Evolutionary conservation across 2,888 invertebrate genomes (phyloP).

Genomic region (Auanema sp.): DNA sequence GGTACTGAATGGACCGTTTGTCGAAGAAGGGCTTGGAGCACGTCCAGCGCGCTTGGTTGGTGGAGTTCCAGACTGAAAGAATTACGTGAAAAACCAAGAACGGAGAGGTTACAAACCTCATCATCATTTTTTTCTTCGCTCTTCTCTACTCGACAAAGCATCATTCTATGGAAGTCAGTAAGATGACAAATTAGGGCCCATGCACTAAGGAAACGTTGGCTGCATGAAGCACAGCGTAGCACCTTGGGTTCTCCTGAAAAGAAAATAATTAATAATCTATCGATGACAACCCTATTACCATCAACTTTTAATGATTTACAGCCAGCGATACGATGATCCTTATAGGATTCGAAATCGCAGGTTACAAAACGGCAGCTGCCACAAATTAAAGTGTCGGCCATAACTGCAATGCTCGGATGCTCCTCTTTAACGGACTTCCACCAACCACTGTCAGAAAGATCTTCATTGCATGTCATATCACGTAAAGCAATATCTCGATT

Average conservation of each 20-base stretch:
- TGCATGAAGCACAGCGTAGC: conserved; percentile 53
- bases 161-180: conserved; percentile 55
- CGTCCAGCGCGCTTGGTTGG: not conserved
- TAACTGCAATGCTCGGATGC: conserved; percentile 17
- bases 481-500: conserved; percentile 29
- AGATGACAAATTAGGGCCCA: conserved; percentile 56
- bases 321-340: conserved; percentile 72
- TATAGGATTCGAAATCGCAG: conserved; percentile 74
- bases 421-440: not conserved
- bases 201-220: conserved; percentile 38
- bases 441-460: conserved; percentile 34
- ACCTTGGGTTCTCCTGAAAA: conserved; percentile 47
- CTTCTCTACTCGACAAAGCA: conserved; percentile 32
- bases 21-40: not conserved
- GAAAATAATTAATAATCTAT: not conserved
- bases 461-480: conserved; percentile 31
- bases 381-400: conserved; percentile 77
- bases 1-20: not conserved
- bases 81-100: too few relatives aligned
- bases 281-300: conserved; percentile 16
- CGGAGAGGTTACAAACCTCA: too few relatives aligned
- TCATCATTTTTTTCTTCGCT: conserved; percentile 3
- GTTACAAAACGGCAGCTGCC: conserved; percentile 78
- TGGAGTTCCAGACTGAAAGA: not conserved
- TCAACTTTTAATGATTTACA: conserved; percentile 32